These are phyloP conservation scores for Agriopis leucophaearia DNA, from an alignment of 2,888 invertebrate genomes.

Conservation along the genomic window DNA sequence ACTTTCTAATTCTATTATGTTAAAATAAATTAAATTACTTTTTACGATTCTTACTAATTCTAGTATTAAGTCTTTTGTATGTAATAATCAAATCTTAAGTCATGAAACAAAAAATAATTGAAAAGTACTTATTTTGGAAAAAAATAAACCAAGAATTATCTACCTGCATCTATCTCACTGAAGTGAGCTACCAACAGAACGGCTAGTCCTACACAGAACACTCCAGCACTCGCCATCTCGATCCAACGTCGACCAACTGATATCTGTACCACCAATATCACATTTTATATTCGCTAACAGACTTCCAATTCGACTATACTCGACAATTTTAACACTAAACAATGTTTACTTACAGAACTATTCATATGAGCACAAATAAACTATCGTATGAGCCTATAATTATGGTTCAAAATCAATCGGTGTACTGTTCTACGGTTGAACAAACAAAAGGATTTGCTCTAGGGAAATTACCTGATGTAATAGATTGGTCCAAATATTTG, in stretches of 20 bases:
- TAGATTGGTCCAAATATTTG: conserved; percentile 40
- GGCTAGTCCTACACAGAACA: conserved; percentile 40
- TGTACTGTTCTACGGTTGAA: not conserved
- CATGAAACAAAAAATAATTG: too few relatives aligned
- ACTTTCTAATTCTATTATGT: too few relatives aligned
- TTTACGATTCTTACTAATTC: too few relatives aligned
- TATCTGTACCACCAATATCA: conserved; percentile 21
- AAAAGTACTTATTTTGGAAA: not conserved
- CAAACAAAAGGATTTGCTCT: conserved; percentile 23
- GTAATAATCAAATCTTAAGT: too few relatives aligned
- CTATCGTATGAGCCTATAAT: not conserved
- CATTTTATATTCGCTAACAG: conserved; percentile 43
- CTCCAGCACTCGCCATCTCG: conserved; percentile 49
- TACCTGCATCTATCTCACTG: conserved; percentile 53
- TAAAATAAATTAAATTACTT: too few relatives aligned
- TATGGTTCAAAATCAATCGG: conserved; percentile 25
- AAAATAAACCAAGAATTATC: not conserved
- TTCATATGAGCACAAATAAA: conserved; percentile 7
- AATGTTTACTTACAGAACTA: conserved; percentile 32
- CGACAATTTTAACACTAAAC: conserved; percentile 41
- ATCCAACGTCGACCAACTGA: conserved; percentile 36
- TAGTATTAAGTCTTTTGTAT: too few relatives aligned
- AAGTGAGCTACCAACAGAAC: conserved; percentile 45
- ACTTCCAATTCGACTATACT: conserved; percentile 38
- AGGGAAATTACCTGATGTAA: conserved; percentile 41